Evolutionary conservation across 2,113 vertebrate species (phyloP).

Genomic region (Pholis gunnellus): DNA sequence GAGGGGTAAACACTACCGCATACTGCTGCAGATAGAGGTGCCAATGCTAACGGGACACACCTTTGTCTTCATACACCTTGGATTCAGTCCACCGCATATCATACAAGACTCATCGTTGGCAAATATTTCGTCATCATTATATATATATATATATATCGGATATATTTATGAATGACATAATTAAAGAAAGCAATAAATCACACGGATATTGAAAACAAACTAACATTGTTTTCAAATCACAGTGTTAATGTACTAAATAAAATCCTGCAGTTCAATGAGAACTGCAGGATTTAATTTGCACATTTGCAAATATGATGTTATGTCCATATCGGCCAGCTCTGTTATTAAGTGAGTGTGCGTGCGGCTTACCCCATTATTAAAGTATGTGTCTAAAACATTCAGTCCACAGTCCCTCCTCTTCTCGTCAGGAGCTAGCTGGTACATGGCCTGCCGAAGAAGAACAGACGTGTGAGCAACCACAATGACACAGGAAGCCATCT

Average conservation of each 20-base stretch:
- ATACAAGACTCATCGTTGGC: neutral
- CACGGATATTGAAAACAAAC: neutral
- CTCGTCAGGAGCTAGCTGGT: slow-evolving; percentile 90
- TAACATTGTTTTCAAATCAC: neutral
- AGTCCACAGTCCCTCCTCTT: slow-evolving; percentile 87
- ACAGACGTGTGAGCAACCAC: slow-evolving; percentile 42
- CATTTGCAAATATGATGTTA: neutral
- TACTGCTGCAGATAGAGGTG: neutral
- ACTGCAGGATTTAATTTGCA: neutral
- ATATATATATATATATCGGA: neutral
- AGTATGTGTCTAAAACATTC: slow-evolving; percentile 88
- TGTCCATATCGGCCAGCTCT: neutral
- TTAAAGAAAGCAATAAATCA: neutral
- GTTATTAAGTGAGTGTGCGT: neutral
- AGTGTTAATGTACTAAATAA: neutral
- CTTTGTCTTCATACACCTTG: neutral
- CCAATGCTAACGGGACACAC: neutral
- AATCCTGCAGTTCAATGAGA: neutral
- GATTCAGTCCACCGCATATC: neutral
- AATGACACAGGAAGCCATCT: slow-evolving; percentile 42
- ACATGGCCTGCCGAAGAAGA: slow-evolving; percentile 84
- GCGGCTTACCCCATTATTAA: slow-evolving; percentile 87
- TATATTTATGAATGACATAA: neutral
- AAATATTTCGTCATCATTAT: neutral
- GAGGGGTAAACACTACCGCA: neutral